These are phyloP conservation scores for Bolborhynchus lineola DNA, from an alignment of 2,113 vertebrate species.

Conservation along the genomic window DNA sequence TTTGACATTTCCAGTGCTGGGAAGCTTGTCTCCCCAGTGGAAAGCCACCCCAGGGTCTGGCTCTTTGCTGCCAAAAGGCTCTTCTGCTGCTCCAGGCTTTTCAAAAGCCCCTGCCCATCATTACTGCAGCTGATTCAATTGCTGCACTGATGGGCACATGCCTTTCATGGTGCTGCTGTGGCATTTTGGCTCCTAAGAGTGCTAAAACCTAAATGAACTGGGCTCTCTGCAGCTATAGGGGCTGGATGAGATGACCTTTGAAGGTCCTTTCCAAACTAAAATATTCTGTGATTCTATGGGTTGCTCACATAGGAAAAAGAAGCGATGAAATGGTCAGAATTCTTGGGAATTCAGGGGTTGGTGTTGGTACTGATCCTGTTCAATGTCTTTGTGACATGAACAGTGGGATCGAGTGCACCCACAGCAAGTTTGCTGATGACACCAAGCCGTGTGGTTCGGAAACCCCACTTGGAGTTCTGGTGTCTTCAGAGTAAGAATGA, in stretches of 20 bases:
- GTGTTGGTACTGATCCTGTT: background rate
- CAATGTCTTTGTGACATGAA: background rate
- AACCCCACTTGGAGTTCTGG: background rate
- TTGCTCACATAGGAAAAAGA: accelerated
- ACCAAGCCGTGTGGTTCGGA: background rate
- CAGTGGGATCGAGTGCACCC: background rate
- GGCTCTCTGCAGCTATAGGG: background rate
- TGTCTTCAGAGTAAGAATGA: background rate
- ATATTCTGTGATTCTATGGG: background rate
- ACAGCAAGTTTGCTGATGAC: background rate
- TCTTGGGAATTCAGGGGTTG: background rate
- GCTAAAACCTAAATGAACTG: accelerated
- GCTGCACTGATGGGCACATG: background rate
- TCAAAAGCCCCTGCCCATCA: background rate
- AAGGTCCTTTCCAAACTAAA: background rate
- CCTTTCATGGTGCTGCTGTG: background rate
- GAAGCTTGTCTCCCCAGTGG: background rate
- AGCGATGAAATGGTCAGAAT: background rate
- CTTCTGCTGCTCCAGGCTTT: background rate
- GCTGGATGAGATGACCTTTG: background rate
- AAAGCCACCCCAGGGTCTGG: background rate
- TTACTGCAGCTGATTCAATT: background rate
- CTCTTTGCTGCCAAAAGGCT: background rate
- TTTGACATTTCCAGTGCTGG: conserved; percentile 58
- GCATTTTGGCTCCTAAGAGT: background rate